These are phyloP conservation scores for Spodoptera frugiperda DNA, from an alignment of 1,140 invertebrate species.

Conservation along the genomic window DNA sequence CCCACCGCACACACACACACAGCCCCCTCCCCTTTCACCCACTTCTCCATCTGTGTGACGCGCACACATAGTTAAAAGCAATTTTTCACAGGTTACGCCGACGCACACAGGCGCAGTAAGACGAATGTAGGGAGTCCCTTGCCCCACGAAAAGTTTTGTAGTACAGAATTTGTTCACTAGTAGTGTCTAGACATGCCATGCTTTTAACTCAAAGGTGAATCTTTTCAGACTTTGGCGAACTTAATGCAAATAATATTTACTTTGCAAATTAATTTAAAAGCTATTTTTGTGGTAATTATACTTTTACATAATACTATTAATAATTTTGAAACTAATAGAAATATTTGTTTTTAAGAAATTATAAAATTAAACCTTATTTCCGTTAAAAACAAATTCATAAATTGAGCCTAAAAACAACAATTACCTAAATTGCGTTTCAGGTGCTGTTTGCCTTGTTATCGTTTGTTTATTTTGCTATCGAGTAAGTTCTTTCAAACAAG, in stretches of 20 bases:
- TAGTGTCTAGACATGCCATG: slow-evolving; percentile 84
- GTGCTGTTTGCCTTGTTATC: slow-evolving; percentile 7
- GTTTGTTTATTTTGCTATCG: slow-evolving; percentile 3
- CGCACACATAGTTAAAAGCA: slow-evolving; percentile 74
- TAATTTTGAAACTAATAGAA: background rate
- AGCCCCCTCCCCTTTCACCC: slow-evolving; percentile 51
- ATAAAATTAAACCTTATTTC: too few species aligned
- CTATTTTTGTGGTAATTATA: background rate
- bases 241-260: slow-evolving; percentile 67
- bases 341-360: too few species aligned
- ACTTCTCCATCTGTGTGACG: slow-evolving; percentile 62
- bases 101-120: slow-evolving; percentile 68
- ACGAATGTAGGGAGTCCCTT: slow-evolving; percentile 79
- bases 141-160: slow-evolving; percentile 84
- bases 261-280: slow-evolving; percentile 41
- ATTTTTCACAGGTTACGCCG: slow-evolving; percentile 82
- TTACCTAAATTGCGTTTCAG: slow-evolving; percentile 16
- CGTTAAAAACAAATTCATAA: background rate
- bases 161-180: slow-evolving; percentile 84
- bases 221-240: slow-evolving; percentile 75
- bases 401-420: slow-evolving; percentile 17
- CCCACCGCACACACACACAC: slow-evolving; percentile 66
- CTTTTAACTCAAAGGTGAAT: slow-evolving; percentile 82
- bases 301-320: background rate
- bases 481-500: slow-evolving; percentile 3